Evolutionary conservation across 2,888 invertebrate genomes (phyloP).

Genomic region (Melanostoma scalare): DNA sequence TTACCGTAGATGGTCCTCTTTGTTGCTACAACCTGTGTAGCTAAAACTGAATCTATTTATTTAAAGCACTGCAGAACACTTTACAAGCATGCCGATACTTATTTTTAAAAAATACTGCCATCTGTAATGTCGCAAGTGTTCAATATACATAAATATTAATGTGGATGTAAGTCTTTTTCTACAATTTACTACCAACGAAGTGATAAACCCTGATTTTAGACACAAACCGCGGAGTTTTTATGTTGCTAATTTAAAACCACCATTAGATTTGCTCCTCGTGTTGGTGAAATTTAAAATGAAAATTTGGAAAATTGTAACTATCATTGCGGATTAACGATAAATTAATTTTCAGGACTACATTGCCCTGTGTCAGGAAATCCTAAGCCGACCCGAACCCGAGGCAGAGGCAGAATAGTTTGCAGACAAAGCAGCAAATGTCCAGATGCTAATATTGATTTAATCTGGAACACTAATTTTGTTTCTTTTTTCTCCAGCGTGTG

Average conservation of each 20-base stretch:
- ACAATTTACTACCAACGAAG: too few species aligned
- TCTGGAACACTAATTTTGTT: constrained; percentile 12
- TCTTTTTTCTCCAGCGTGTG: constrained; percentile 10
- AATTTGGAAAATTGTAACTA: constrained; percentile 37
- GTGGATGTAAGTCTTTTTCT: not conserved
- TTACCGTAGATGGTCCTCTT: too few species aligned
- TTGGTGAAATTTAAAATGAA: constrained; percentile 32
- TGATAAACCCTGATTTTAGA: constrained; percentile 20
- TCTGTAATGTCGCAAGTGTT: too few species aligned
- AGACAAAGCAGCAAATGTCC: constrained; percentile 1
- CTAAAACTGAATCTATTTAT: too few species aligned
- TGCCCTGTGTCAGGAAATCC: constrained; percentile 81
- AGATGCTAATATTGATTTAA: constrained; percentile 2
- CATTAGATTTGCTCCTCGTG: constrained; percentile 23
- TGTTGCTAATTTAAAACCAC: constrained; percentile 9
- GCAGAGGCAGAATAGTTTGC: constrained; percentile 77
- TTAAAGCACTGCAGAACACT: too few species aligned
- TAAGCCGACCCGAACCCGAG: constrained; percentile 81
- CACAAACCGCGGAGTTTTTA: constrained; percentile 71
- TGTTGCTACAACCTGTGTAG: too few species aligned
- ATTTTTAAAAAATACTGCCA: too few species aligned
- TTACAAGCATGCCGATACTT: too few species aligned
- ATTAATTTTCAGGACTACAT: constrained; percentile 79
- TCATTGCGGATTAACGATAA: constrained; percentile 38
- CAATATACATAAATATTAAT: not conserved